Conservation (phyloP, 2,113 vertebrate species). For the Megaptera novaeangliae region DNA sequence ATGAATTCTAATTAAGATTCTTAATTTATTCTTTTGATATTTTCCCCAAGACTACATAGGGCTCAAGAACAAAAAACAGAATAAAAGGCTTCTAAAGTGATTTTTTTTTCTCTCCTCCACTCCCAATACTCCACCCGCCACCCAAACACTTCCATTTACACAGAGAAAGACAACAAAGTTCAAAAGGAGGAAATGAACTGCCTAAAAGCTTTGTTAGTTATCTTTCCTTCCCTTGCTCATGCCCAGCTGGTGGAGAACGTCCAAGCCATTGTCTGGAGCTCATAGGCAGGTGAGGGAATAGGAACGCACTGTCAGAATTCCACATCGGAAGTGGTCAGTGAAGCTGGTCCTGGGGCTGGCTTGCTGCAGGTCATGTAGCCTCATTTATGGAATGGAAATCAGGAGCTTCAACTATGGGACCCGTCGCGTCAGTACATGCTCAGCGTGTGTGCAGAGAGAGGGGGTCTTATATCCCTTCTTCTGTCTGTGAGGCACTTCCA, state of each 20-base stretch:
- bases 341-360: fast-evolving
- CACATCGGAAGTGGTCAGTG: not conserved
- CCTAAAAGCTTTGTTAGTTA: not conserved
- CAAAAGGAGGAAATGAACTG: not conserved
- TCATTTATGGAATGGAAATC: not conserved
- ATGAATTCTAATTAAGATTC: not conserved
- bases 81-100: not conserved
- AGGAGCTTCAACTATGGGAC: not conserved
- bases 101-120: not conserved
- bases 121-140: too few relatives aligned
- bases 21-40: not conserved
- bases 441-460: fast-evolving
- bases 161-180: not conserved
- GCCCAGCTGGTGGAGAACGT: not conserved
- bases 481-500: not conserved
- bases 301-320: not conserved
- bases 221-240: not conserved
- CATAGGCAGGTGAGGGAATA: not conserved
- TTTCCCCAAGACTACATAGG: not conserved
- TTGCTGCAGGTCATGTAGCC: not conserved
- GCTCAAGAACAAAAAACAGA: not conserved
- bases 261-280: not conserved
- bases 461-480: not conserved
- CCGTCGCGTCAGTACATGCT: too few relatives aligned
- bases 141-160: not conserved